Base-by-base conservation (phyloP, 2,113 vertebrate genomes). In the Microcebus lehilahytsara region DNA sequence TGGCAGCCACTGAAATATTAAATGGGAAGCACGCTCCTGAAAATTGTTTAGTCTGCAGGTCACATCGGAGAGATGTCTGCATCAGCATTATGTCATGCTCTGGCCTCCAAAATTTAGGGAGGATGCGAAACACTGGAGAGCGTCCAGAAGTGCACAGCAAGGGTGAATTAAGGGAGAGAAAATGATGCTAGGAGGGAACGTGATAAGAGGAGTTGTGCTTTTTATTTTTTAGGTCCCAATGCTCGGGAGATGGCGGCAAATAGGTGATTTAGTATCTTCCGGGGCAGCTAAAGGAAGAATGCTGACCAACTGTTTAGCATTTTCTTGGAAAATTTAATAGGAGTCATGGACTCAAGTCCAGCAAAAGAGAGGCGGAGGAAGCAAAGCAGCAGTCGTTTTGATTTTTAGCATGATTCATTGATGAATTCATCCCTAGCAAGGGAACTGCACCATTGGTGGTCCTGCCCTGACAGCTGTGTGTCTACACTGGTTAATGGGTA, bases 1-100 rank as follows among this genome's bases (percentile, higher is more conserved):
- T 96, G 95, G 90, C 80, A 78, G 84, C 67, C 34, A 58, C 75
- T 53, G 85, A 91, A 85, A 92, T 95, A 95, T 46, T 77, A 91
- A 95, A 87, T 67, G 83, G 72, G 84, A 56, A 85, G 78, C 60
- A 91, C 74, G 46, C 80, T 85, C 6, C 78, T 90, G 87, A 56
- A 96, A 96, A 97, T 25, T 89, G 92, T 97, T 83, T 74, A 97
- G 95, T 85, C 85, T 91, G 92, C 86, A 95, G 37, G 93, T 75
- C 96, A 90, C 96, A 66, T 66, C 30, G 1, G 75, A 89, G 71
- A 85, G 85, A 78, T 92, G 72, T 83, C 78, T 92, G 92, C 27
- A 12, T 97, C 97, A 97, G 96, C 96, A 77, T 78, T 93, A 78
- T 83, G 85, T 92, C 95, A 88, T 85, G 87, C 49, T 85, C 75